A percentile compares a stretch with the other conserved stretches of the same genome.
Conservation (phyloP, 1,140 invertebrate species). For the Panagrolaimus sp. region DNA sequence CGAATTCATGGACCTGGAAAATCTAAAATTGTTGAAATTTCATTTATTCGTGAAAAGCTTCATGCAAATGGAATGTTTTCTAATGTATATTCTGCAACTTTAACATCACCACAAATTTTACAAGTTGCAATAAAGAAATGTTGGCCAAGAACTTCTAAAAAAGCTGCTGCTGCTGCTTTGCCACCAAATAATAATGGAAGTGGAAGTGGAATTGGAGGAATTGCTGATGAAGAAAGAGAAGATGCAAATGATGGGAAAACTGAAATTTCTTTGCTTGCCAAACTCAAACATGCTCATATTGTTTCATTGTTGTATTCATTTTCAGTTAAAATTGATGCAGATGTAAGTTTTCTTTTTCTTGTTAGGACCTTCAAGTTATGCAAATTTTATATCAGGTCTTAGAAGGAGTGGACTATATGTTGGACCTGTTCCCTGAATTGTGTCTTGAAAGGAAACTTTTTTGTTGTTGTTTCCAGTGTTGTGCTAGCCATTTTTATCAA, state of each 20-base stretch:
- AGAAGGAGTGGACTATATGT: too few relatives aligned
- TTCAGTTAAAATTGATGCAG: not conserved
- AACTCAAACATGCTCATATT: conserved; percentile 2
- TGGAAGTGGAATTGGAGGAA: too few relatives aligned
- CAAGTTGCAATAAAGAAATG: conserved; percentile 5
- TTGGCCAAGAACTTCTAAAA: not conserved
- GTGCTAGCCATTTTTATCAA: too few relatives aligned
- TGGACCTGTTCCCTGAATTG: too few relatives aligned
- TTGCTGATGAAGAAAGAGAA: conserved; percentile 5
- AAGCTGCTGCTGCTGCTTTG: not conserved
- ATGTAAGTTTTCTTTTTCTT: not conserved
- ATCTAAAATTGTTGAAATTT: not conserved
- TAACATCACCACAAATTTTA: not conserved
- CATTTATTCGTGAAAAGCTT: not conserved
- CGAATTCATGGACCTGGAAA: not conserved
- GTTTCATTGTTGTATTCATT: not conserved
- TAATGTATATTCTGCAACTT: not conserved
- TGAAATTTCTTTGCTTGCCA: not conserved
- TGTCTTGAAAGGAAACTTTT: not conserved
- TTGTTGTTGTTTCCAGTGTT: too few relatives aligned
- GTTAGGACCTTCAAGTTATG: too few relatives aligned
- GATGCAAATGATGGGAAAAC: conserved; percentile 8
- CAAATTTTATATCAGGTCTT: too few relatives aligned
- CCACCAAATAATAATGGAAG: too few relatives aligned
- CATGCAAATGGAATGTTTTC: conserved; percentile 1